These are phyloP conservation scores for Ceratitis capitata DNA, from an alignment of 1,140 invertebrate species.

Conservation along the genomic window DNA sequence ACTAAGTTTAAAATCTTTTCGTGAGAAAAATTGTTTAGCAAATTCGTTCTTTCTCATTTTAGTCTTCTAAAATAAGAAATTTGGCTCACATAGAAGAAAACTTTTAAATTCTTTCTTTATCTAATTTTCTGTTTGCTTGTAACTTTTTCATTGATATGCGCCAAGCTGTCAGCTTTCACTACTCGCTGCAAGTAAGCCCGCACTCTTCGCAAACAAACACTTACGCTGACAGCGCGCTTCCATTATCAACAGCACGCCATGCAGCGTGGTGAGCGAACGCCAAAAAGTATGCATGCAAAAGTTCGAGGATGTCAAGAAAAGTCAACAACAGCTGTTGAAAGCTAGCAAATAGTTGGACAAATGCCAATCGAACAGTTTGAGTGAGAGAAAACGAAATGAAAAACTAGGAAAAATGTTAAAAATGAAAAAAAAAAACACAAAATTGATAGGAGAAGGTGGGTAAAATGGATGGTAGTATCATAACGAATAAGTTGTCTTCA, in stretches of 20 bases:
- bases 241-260: neutral
- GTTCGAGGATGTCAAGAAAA: neutral
- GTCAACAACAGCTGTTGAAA: conserved; percentile 9
- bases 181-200: neutral
- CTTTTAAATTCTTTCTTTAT: no score
- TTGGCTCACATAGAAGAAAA: no score
- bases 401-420: no score
- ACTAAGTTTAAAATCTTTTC: no score
- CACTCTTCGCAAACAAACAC: neutral
- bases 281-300: conserved; percentile 34
- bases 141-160: no score
- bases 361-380: neutral
- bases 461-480: no score
- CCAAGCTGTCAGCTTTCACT: no score
- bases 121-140: no score
- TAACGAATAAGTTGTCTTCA: neutral
- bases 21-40: no score
- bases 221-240: neutral
- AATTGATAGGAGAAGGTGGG: neutral
- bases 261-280: no score
- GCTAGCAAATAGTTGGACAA: neutral
- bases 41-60: no score
- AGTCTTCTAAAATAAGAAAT: no score
- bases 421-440: neutral
- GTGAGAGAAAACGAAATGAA: neutral